Conservation (phyloP, 2,797 vertebrate genomes). For the Sebastes paucispinis region DNA sequence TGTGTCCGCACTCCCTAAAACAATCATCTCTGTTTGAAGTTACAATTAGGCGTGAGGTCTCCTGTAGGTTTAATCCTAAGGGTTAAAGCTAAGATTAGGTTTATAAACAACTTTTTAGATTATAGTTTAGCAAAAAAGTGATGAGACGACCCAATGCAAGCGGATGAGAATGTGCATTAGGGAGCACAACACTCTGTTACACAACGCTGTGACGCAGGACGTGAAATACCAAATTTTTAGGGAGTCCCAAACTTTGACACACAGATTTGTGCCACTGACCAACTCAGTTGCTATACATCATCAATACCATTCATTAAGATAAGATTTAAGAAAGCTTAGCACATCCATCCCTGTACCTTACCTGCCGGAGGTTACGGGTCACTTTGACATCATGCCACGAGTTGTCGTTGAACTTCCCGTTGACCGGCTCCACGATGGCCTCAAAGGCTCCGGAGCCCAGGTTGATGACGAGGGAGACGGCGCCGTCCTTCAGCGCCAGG, state of each 20-base stretch:
- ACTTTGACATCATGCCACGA: conserved; percentile 98
- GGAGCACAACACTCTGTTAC: no score
- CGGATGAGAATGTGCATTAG: not conserved
- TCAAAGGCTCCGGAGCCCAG: conserved; percentile 97
- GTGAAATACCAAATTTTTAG: no score
- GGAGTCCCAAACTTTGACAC: no score
- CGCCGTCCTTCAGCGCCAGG: conserved; percentile 96
- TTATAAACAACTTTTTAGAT: no score
- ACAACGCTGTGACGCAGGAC: no score
- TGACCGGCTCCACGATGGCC: conserved; percentile 97
- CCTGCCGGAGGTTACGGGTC: conserved; percentile 98
- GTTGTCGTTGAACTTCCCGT: conserved; percentile 98
- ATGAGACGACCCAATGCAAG: not conserved
- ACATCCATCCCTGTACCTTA: conserved; percentile 72
- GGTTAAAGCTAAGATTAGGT: no score
- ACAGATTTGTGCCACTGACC: not conserved
- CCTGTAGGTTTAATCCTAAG: no score
- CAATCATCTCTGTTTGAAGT: no score
- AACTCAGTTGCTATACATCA: not conserved
- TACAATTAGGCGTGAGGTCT: no score
- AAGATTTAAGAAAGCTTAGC: not conserved
- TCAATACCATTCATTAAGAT: not conserved
- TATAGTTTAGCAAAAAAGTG: no score
- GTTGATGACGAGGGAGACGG: conserved; percentile 97
- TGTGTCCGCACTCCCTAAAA: no score